phyloP scores from a whole-genome alignment of 1,140 invertebrate species.

The Samia ricini region DNA sequence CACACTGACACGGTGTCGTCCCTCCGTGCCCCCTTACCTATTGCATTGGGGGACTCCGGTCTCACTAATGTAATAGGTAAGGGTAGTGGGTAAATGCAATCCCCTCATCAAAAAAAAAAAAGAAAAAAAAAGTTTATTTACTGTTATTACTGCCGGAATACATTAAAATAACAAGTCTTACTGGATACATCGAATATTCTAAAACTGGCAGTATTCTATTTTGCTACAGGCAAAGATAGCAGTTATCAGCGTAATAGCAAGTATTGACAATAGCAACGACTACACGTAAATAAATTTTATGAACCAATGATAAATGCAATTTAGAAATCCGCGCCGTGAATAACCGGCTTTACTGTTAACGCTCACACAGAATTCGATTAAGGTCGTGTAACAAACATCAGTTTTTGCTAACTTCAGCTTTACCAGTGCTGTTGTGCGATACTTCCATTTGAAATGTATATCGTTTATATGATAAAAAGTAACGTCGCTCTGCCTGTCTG shows the following conservation, averaged over 20 bases:
- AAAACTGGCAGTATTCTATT: background rate
- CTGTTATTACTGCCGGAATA: too few relatives aligned
- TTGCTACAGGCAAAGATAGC: background rate
- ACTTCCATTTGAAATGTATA: too few relatives aligned
- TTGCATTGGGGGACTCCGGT: too few relatives aligned
- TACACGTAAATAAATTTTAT: background rate
- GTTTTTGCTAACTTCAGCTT: slow-evolving; percentile 32
- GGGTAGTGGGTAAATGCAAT: too few relatives aligned
- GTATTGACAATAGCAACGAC: background rate
- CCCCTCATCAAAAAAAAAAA: too few relatives aligned
- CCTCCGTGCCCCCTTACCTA: too few relatives aligned
- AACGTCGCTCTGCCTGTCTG: too few relatives aligned
- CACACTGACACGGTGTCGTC: too few relatives aligned
- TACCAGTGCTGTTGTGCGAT: background rate
- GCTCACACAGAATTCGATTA: slow-evolving; percentile 51
- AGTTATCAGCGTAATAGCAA: background rate
- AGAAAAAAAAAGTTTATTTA: too few relatives aligned
- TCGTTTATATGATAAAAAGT: too few relatives aligned
- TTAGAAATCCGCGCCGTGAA: slow-evolving; percentile 14
- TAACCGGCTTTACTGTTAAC: slow-evolving; percentile 24
- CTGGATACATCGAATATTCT: background rate
- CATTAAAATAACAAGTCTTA: too few relatives aligned
- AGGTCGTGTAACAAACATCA: slow-evolving; percentile 32
- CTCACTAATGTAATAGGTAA: too few relatives aligned
- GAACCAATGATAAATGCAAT: background rate